phyloP scores from a whole-genome alignment of 2,797 vertebrate species.

The Acridotheres tristis region DNA sequence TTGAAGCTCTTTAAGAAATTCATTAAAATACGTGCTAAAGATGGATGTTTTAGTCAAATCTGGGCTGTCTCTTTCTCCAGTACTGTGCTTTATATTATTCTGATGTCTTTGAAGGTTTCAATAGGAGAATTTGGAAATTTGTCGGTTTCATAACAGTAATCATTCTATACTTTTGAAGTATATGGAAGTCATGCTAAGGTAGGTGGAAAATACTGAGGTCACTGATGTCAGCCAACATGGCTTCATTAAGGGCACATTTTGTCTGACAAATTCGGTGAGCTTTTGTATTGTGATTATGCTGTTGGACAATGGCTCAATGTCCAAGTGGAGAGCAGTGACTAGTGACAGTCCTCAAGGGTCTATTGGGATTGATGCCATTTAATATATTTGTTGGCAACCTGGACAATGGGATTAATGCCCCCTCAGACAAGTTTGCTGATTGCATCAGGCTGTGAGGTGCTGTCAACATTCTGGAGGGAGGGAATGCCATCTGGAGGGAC shows the following conservation, averaged over 20 bases:
- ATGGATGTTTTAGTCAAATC: background rate
- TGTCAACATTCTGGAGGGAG: background rate
- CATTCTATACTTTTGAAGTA: constrained; percentile 3
- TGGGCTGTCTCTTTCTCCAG: background rate
- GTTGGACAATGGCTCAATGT: background rate
- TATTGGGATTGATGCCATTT: background rate
- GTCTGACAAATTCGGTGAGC: background rate
- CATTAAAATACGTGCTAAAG: background rate
- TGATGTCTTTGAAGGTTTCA: background rate
- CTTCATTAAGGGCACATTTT: background rate
- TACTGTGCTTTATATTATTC: background rate
- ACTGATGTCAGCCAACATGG: background rate
- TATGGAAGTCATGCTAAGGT: background rate
- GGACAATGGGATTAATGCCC: background rate
- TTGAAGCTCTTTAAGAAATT: background rate
- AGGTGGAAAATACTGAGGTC: background rate
- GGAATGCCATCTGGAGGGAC: too few species aligned
- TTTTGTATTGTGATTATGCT: background rate
- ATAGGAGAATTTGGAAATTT: constrained; percentile 18
- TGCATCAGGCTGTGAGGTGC: too few species aligned
- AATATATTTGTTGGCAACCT: background rate
- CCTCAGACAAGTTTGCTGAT: background rate
- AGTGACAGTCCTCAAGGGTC: background rate
- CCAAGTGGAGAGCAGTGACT: background rate
- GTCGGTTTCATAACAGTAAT: constrained; percentile 12